A percentile compares a stretch with the other conserved stretches of the same genome.
phyloP scores from a whole-genome alignment of 1,140 invertebrate species.

The Metopolophium dirhodum region DNA sequence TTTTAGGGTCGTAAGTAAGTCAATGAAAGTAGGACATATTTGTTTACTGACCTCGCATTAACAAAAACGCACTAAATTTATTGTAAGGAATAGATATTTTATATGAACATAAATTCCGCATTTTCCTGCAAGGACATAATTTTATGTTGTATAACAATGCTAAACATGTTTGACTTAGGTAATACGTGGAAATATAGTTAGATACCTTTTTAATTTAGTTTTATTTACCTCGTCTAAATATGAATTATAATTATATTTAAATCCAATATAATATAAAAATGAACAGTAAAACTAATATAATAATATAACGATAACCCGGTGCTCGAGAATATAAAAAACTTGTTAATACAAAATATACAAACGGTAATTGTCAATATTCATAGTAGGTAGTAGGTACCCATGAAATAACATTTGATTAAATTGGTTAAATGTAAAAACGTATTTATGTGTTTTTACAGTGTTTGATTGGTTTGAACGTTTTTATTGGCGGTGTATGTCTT shows the following conservation, averaged over 20 bases:
- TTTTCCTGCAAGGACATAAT: slow-evolving; percentile 28
- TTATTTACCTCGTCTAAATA: neutral
- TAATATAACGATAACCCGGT: too few relatives aligned
- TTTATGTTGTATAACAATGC: neutral
- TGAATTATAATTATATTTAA: neutral
- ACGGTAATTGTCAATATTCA: neutral
- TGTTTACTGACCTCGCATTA: slow-evolving; percentile 36
- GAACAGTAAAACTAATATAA: neutral
- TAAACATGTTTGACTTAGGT: slow-evolving; percentile 5
- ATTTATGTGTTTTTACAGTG: neutral
- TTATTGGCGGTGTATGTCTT: neutral
- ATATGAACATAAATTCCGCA: slow-evolving; percentile 27
- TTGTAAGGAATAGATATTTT: neutral
- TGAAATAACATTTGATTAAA: neutral
- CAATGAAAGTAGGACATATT: slow-evolving; percentile 41
- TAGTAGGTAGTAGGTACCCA: neutral
- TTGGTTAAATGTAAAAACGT: neutral
- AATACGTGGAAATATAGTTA: neutral
- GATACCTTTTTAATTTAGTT: neutral
- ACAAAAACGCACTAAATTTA: slow-evolving; percentile 16
- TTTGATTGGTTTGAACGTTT: neutral
- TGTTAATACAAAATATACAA: neutral
- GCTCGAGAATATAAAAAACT: neutral
- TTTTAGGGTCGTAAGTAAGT: slow-evolving; percentile 32
- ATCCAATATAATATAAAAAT: neutral